Base-by-base conservation (phyloP, 2,113 vertebrate species). In the Procavia capensis region DNA sequence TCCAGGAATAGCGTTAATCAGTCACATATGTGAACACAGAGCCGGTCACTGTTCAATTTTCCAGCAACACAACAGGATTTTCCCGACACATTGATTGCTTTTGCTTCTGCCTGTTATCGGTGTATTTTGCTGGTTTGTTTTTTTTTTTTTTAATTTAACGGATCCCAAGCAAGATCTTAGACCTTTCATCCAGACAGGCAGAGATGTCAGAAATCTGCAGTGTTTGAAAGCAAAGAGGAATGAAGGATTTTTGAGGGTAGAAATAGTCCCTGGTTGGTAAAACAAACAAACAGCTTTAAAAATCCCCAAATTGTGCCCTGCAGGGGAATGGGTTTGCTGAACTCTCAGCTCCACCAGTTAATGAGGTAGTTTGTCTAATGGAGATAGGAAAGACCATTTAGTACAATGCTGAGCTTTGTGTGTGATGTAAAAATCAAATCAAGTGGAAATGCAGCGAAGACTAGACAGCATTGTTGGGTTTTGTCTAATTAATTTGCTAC, bases 401-500 rank as follows among this genome's bases (percentile, higher is more conserved):
- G 92, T 97, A 96, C 94, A 97, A 96, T 90, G 91, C 76, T 59
- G 61, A 36, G 91, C 91, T 94, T 96, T 95, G 96, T 97, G 84
- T 87, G 94, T 57, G 93, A 85, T 96, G 96, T 97, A 78, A 97
- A 97, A 96, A 96, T 94, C 97, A 97, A 92, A 97, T 96, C 87
- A 93, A 93, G 90, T 96, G 93, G 91, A 97, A 93, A 95, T 63
- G 81, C 93, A 93, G 84, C 87, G 92, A 79, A 97, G 89, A 85
- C 91, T 93, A 94, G 96, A 94, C 79, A 86, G 85, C 16, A 61
- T 89, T 93, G 94, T 91, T 97, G n/a, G n/a, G n/a, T 93, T 92
- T 94, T 97, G 96, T 92, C 96, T 93, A 97, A 96, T 96, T 95
- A 97, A 95, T 98, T 97, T 88, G 82, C 87, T 93, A 61, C 89